Conservation (phyloP, 2,797 vertebrate species). For the Hypotaenidia okinawae region DNA sequence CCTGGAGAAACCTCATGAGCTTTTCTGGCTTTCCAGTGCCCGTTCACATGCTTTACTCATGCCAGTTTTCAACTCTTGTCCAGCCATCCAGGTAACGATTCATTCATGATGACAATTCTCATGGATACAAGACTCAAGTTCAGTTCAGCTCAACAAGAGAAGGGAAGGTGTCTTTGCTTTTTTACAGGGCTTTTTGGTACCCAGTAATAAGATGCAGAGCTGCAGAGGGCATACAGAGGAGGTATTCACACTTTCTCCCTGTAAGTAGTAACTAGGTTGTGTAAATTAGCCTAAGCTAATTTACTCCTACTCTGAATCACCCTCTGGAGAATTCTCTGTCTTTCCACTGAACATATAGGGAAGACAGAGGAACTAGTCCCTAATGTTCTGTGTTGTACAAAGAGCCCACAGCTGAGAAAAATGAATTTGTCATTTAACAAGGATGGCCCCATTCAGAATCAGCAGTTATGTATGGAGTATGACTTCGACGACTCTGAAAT, state of each 20-base stretch:
- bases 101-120: neutral
- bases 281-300: neutral
- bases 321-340: neutral
- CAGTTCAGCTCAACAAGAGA: neutral
- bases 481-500: neutral
- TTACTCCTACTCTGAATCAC: neutral
- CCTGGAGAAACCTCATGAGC: neutral
- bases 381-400: neutral
- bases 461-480: rapidly evolving
- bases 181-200: neutral
- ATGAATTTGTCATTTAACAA: neutral
- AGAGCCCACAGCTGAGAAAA: neutral
- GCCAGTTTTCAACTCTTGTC: neutral
- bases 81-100: neutral
- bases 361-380: neutral
- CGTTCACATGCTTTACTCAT: neutral
- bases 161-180: neutral
- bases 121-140: neutral
- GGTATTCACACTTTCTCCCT: neutral
- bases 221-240: neutral
- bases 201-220: neutral
- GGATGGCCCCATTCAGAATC: neutral
- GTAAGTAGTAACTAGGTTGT: neutral
- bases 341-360: neutral
- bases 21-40: neutral